Evolutionary conservation across 2,888 invertebrate genomes (phyloP), one percentile per base, ranked within the genome.

Genomic region (Darwinula stevensoni): DNA sequence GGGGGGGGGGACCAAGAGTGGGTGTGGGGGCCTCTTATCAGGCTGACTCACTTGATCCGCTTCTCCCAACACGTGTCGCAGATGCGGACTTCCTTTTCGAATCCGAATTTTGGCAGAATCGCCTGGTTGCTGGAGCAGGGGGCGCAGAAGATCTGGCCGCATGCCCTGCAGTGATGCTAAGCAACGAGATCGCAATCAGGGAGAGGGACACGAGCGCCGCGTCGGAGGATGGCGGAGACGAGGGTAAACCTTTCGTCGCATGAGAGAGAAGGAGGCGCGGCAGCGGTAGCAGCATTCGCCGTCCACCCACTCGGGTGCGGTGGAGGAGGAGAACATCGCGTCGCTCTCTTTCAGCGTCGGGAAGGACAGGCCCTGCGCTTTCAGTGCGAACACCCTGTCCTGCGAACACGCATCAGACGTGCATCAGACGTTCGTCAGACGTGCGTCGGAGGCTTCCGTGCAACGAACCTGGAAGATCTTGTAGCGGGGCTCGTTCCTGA

Each of bases 271-370:
- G 34, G 62, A 61, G 4, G 69, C 67, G n/a, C 88, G 63, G 48
- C 91, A 97, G 37, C 88, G 68, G 55, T 86, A 78, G 45, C 97
- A 97, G 6, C 70, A 72, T 46, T 78, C 74, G 12, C 86, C 88
- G 47, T 97, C 91, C 3, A 72, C 73, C 97, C 97, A 99, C 45
- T 82, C 78, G 0, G 97, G 97, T 9, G 97, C 94, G 15, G 73
- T 74, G 48, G 94, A 86, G 3, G 94, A 80, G 34, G 69, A 67
- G 52, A 94, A 97, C 94, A 99, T 94, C 22, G 94, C 94, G 54
- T 97, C 97, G 35, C 86, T 76, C 54, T 94, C 94, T 47, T 76
- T 75, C 33, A 88, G 52, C 22, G 64, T 59, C 1, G 88, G 88
- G 49, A 94, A 88, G 41, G 70, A 69, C 51, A 67, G 72, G 18